phyloP scores from a whole-genome alignment of 2,888 invertebrate genomes.

The Hedya salicella region DNA sequence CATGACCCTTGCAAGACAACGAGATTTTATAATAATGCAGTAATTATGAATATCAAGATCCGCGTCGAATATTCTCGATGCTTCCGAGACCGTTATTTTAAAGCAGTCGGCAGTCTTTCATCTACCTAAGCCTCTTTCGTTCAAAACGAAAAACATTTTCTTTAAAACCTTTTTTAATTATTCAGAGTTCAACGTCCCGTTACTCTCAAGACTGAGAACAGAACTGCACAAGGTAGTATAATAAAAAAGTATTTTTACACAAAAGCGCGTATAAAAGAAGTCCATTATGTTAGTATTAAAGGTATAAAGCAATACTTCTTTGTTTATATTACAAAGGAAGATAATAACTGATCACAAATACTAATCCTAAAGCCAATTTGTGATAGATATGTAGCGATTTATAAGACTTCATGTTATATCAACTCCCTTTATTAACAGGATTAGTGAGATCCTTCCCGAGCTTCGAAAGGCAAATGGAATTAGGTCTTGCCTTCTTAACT shows the following conservation, averaged over 20 bases:
- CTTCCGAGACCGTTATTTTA: constrained; percentile 6
- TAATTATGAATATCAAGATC: too few relatives aligned
- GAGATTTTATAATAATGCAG: too few relatives aligned
- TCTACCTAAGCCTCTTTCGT: constrained; percentile 27
- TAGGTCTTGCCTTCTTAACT: constrained; percentile 24
- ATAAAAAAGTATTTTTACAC: constrained; percentile 10
- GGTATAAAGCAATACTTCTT: not conserved
- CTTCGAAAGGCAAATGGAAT: constrained; percentile 31
- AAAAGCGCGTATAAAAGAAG: not conserved
- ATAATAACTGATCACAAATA: not conserved
- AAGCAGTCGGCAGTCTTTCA: constrained; percentile 21
- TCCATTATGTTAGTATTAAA: constrained; percentile 5
- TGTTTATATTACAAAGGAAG: constrained; percentile 7
- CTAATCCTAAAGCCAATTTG: constrained; percentile 2
- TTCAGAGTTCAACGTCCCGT: constrained; percentile 33
- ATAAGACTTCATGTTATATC: constrained; percentile 14
- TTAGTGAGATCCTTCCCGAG: constrained; percentile 29
- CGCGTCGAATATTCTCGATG: not conserved
- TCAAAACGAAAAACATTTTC: constrained; percentile 34
- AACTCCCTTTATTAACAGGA: constrained; percentile 20
- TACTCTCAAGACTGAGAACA: constrained; percentile 23
- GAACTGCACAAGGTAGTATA: constrained; percentile 7
- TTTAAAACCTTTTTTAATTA: constrained; percentile 41
- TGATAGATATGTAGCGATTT: constrained; percentile 35
- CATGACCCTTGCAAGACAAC: too few relatives aligned